Evolutionary conservation across 2,113 vertebrate species (phyloP), one percentile per base, ranked within the genome.

Genomic region (Rhynchomys soricoides): DNA sequence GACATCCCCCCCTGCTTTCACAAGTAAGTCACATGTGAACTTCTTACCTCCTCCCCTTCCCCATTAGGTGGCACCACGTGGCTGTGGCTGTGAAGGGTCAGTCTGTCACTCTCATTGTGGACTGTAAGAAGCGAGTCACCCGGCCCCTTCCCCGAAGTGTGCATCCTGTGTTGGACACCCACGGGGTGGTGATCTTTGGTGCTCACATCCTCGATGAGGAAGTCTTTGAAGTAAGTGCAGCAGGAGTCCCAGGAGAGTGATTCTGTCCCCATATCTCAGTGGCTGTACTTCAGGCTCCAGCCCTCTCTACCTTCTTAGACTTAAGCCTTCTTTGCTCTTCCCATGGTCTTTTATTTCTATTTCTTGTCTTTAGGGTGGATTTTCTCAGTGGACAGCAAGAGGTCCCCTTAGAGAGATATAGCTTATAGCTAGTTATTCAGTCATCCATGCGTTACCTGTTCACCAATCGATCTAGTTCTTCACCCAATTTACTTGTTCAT

Each of bases 71-170:
- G 99, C 99, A 99, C 88, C 99, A 98, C 43, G 97, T 99, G 70
- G 99, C 99, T 12, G 96, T 99, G 97, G 99, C 99, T 11, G 98
- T 99, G 91, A 99, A 99, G 93, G 99, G 99, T 97, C 99, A 99
- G 66, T 99, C 98, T 1, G 98, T 99, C 96, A 99, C 99, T 0
- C 98, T 99, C 95, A 97, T 99, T 86, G 89, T 99, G 96, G 99
- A 99, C 97, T 99, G 99, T 96, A 99, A 99, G 98, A 99, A 99
- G 98, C 98, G 97, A n/a, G 98, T 99, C 94, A 99, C 98, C n/a
- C 98, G 98, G 45, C 93, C 98, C 0, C 97, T 99, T 45, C 98
- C 98, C 4, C 98, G 99, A 17, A 98, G 99, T 81, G 98, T 98
- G 97, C 98, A 97, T 0, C 99, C 99, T 0, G 95, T 97, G 85